Conservation (phyloP, 1,140 invertebrate genomes). For the Lordiphosa mommai region DNA sequence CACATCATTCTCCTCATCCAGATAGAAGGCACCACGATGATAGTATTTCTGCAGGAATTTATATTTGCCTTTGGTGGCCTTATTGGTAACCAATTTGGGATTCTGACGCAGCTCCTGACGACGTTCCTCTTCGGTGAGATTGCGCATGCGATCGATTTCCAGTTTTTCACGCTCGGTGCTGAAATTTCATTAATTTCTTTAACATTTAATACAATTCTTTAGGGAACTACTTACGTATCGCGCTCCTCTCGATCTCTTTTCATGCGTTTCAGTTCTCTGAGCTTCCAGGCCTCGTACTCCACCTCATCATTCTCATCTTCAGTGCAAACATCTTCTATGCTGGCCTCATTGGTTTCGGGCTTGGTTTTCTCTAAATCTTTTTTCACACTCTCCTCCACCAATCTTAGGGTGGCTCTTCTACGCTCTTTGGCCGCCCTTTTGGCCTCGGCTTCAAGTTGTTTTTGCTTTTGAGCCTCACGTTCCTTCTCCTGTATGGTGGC, state of each 20-base stretch:
- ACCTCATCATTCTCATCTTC: constrained; percentile 99
- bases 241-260: constrained; percentile 97
- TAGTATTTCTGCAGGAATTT: constrained; percentile 99
- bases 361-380: constrained; percentile 84
- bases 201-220: background rate
- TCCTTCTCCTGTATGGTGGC: constrained; percentile 97
- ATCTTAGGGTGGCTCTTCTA: constrained; percentile 90
- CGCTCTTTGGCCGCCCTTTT: constrained; percentile 91
- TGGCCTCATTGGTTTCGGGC: constrained; percentile 83
- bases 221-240: constrained; percentile 86
- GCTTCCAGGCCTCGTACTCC: constrained; percentile 98
- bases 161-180: constrained; percentile 91
- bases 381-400: constrained; percentile 94
- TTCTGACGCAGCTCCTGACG: constrained; percentile 93
- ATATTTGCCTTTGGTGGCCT: constrained; percentile 98
- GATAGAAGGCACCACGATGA: constrained; percentile 98
- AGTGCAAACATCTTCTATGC: constrained; percentile 94
- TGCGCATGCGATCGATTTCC: constrained; percentile 94
- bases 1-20: constrained; percentile 96
- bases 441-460: constrained; percentile 89
- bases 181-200: too few species aligned
- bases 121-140: constrained; percentile 98
- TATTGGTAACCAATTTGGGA: constrained; percentile 96
- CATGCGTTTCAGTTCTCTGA: constrained; percentile 96
- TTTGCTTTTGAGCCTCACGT: constrained; percentile 90